phyloP scores from a whole-genome alignment of 2,113 vertebrate species.

The Pteruthius melanotis region DNA sequence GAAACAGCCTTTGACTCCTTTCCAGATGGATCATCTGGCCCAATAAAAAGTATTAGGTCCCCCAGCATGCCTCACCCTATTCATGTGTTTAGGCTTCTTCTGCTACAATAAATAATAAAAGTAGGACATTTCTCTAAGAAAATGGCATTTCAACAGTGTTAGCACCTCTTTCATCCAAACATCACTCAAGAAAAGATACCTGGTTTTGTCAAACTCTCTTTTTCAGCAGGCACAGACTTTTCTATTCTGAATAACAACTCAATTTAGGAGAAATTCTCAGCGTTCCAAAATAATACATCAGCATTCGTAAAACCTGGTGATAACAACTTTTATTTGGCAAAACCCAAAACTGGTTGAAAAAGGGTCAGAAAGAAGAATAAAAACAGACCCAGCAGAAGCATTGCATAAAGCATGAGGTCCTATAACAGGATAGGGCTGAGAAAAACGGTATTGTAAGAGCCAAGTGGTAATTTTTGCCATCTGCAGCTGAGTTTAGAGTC shows the following conservation, averaged over 20 bases:
- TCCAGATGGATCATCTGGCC: constrained; percentile 12
- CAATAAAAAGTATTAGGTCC: not conserved
- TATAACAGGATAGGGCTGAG: not conserved
- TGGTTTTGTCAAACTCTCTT: not conserved
- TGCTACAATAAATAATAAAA: not conserved
- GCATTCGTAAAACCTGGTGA: not conserved
- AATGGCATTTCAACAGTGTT: not conserved
- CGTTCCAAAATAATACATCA: not conserved
- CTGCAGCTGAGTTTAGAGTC: not conserved
- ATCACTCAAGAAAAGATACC: not conserved
- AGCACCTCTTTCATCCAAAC: not conserved
- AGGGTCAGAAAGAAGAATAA: not conserved
- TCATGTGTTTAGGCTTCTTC: not conserved
- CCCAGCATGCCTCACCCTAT: not conserved
- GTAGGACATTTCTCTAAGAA: not conserved
- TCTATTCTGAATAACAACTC: not conserved
- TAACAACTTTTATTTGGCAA: not conserved
- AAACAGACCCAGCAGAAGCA: not conserved
- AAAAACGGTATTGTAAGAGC: not conserved
- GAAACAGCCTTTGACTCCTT: not conserved
- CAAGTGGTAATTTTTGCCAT: not conserved
- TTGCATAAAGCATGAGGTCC: not conserved
- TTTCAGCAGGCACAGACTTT: not conserved
- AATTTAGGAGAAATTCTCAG: not conserved
- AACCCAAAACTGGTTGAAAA: not conserved